A percentile compares a stretch with the other conserved stretches of the same genome.
These are phyloP conservation scores for Thermophis baileyi DNA, from an alignment of 2,113 vertebrate species.

Conservation along the genomic window DNA sequence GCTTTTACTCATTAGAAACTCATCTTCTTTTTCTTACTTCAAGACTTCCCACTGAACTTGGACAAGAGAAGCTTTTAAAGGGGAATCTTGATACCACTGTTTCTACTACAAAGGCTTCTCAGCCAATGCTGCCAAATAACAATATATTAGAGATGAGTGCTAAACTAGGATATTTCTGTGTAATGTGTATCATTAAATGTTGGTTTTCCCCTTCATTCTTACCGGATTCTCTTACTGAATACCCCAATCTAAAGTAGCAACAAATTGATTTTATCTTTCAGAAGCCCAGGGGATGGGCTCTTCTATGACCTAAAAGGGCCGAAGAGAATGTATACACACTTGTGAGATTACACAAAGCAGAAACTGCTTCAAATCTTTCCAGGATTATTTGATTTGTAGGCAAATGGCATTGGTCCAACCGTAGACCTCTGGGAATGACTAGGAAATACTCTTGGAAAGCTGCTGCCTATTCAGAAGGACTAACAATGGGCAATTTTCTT, in stretches of 20 bases:
- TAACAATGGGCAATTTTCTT: neutral
- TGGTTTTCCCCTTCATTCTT: neutral
- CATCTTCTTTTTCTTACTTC: neutral
- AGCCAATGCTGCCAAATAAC: neutral
- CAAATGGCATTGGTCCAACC: neutral
- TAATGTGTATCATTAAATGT: neutral
- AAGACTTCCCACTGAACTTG: neutral
- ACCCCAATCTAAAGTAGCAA: neutral
- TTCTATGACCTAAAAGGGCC: neutral
- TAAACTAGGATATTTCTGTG: neutral
- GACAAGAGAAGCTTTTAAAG: neutral
- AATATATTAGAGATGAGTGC: neutral
- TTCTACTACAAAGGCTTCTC: neutral
- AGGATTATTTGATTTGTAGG: neutral
- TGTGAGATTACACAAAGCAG: neutral
- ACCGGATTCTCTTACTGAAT: neutral
- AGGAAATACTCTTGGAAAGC: neutral
- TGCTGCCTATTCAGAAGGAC: neutral
- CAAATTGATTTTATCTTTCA: neutral
- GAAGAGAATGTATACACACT: neutral
- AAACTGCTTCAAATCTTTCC: neutral
- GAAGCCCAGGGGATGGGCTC: neutral
- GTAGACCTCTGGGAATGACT: neutral
- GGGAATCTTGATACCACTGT: neutral
- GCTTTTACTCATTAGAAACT: constrained; percentile 14